phyloP scores from a whole-genome alignment of 1,140 invertebrate species.

The Saccostrea echinata region DNA sequence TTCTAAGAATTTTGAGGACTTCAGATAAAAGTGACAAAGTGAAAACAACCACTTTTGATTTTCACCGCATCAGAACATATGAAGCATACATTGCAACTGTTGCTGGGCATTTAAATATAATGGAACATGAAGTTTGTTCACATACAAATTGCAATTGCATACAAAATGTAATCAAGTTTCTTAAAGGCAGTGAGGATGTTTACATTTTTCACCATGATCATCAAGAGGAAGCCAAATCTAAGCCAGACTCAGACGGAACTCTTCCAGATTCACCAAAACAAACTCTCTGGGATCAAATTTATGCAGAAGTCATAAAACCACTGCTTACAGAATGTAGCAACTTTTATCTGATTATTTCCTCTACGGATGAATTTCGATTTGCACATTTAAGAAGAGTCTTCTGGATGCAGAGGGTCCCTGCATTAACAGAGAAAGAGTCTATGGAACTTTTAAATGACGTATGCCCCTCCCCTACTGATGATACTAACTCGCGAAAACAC shows the following conservation, averaged over 20 bases:
- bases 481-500: background rate
- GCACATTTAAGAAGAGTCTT: background rate
- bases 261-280: background rate
- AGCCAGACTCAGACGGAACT: background rate
- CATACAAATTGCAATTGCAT: background rate
- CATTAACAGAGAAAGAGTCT: background rate
- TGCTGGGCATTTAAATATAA: background rate
- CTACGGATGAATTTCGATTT: conserved; percentile 4
- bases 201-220: conserved; percentile 16
- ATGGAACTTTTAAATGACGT: background rate
- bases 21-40: background rate
- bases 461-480: background rate
- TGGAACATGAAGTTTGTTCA: background rate
- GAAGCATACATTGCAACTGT: background rate
- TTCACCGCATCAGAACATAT: background rate
- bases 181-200: background rate
- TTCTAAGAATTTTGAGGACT: background rate
- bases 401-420: background rate
- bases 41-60: background rate
- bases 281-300: background rate
- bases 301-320: background rate
- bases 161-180: background rate
- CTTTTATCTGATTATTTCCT: conserved; percentile 12
- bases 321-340: background rate
- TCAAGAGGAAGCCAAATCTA: background rate